A percentile compares a stretch with the other conserved stretches of the same genome.
phyloP scores from a whole-genome alignment of 2,888 invertebrate genomes.

The Actias luna region DNA sequence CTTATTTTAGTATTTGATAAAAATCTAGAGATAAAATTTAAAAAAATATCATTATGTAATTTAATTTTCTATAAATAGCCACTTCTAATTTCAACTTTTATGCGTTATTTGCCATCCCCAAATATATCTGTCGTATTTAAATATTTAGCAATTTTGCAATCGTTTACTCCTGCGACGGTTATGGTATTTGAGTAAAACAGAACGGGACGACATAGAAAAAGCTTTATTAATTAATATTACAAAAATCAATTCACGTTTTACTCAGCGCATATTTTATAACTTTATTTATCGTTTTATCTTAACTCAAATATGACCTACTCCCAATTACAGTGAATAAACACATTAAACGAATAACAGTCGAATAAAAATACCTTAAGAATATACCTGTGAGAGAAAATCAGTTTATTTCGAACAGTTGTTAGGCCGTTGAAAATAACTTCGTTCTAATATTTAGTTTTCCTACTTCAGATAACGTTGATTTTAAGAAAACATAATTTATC shows the following conservation, averaged over 20 bases:
- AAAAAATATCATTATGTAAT: too few species aligned
- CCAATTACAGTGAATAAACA: conserved; percentile 18
- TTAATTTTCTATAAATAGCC: too few species aligned
- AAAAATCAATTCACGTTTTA: conserved; percentile 6
- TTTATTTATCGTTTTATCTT: conserved; percentile 21
- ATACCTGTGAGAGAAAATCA: conserved; percentile 16
- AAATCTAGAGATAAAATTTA: too few species aligned
- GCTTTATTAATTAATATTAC: background rate
- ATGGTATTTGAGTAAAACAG: conserved; percentile 21
- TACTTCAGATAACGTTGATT: conserved; percentile 29
- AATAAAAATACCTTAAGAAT: conserved; percentile 14
- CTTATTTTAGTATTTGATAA: background rate
- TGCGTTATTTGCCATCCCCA: too few species aligned
- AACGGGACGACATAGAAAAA: background rate
- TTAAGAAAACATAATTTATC: conserved; percentile 25
- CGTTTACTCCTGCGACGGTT: conserved; percentile 10
- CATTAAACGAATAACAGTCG: conserved; percentile 19
- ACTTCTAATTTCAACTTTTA: too few species aligned
- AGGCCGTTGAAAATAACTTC: conserved; percentile 7
- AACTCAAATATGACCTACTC: conserved; percentile 23
- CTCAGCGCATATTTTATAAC: conserved; percentile 16
- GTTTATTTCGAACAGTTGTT: conserved; percentile 15
- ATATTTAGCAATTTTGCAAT: background rate
- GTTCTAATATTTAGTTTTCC: conserved; percentile 13
- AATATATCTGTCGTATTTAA: background rate